A percentile compares a stretch with the other conserved stretches of the same genome.
Conservation (phyloP, 2,113 vertebrate species). For the Mustela nigripes region DNA sequence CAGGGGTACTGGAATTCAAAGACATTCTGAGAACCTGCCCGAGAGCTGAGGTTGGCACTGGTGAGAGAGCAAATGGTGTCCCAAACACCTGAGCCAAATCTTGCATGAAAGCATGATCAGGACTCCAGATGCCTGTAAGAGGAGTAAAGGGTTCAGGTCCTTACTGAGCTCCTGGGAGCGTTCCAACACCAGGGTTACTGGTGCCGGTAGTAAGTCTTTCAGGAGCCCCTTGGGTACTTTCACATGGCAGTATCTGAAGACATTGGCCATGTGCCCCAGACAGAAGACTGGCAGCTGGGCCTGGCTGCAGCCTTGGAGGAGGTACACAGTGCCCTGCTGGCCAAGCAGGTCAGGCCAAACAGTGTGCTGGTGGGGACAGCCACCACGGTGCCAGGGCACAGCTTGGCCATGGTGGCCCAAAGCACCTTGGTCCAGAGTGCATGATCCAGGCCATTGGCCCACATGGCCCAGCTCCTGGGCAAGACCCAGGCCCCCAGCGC, state of each 20-base stretch:
- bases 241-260: slow-evolving; percentile 95
- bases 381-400: slow-evolving; percentile 91
- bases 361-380: slow-evolving; percentile 96
- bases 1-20: slow-evolving; percentile 95
- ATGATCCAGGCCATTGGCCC: slow-evolving; percentile 59
- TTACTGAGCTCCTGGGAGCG: slow-evolving; percentile 91
- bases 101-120: slow-evolving; percentile 92
- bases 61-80: slow-evolving; percentile 93
- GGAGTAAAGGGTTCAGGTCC: slow-evolving; percentile 95
- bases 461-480: slow-evolving; percentile 49
- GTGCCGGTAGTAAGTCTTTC: slow-evolving; percentile 93
- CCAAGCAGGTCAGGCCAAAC: slow-evolving; percentile 95
- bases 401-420: slow-evolving; percentile 85
- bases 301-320: slow-evolving; percentile 92
- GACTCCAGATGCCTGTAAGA: slow-evolving; percentile 95
- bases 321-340: slow-evolving; percentile 92
- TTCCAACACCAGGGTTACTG: slow-evolving; percentile 94
- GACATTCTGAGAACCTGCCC: slow-evolving; percentile 91
- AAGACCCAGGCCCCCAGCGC: slow-evolving; percentile 53
- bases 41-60: slow-evolving; percentile 94
- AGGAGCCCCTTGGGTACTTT: slow-evolving; percentile 90
- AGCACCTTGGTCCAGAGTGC: slow-evolving; percentile 89
- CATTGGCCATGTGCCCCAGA: slow-evolving; percentile 92
- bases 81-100: slow-evolving; percentile 91
- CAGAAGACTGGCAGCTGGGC: slow-evolving; percentile 95